Evolutionary conservation across 2,888 invertebrate genomes (phyloP), one percentile per base, ranked within the genome.

Genomic region (Dascillus cervinus): DNA sequence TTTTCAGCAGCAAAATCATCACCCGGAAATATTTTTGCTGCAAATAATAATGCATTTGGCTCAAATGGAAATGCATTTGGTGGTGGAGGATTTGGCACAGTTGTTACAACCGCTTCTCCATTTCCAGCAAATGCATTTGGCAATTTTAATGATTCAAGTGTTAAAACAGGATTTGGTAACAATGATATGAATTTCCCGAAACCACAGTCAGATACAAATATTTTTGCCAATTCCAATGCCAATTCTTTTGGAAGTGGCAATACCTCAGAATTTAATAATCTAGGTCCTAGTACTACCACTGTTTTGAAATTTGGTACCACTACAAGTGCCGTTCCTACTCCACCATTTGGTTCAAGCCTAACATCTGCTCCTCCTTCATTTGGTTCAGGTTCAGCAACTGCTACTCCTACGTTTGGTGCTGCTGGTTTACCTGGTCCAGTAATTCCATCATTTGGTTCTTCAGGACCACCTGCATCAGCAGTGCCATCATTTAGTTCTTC

Each of bases 331-430:
- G 29, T 45, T 2, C 14, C 46, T 2, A 35, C 32, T 13, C 20
- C 35, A 4, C 13, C 37, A 24, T 49, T 49, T 17, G 41, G 39
- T 11, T 25, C 29, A 19, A 10, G 36, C 13, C 12, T 29, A 13
- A 17, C 11, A n/a, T 20, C 30, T 1, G 23, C 19, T 8, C 14
- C 37, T 21, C n/a, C 29, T 22, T 22, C 27, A 13, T 21, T 34
- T 4, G 23, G 30, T 10, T n/a, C n/a, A n/a, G n/a, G n/a, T n/a
- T n/a, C n/a, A n/a, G 27, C 34, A 8, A 17, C 32, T 11, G 17
- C 43, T 3, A 26, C 43, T 2, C 15, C 47, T 1, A 20, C 46
- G 1, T 54, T 56, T 22, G 47, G 46, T 4, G 8, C 43, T 2
- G 43, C 48, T 1, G 38, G 32, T 10, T 20, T 37, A 5, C 29